Percentiles rank a stretch among this genome's conserved stretches.
These are phyloP conservation scores for Oreotrochilus melanogaster DNA, from an alignment of 2,113 vertebrate species.

Conservation along the genomic window DNA sequence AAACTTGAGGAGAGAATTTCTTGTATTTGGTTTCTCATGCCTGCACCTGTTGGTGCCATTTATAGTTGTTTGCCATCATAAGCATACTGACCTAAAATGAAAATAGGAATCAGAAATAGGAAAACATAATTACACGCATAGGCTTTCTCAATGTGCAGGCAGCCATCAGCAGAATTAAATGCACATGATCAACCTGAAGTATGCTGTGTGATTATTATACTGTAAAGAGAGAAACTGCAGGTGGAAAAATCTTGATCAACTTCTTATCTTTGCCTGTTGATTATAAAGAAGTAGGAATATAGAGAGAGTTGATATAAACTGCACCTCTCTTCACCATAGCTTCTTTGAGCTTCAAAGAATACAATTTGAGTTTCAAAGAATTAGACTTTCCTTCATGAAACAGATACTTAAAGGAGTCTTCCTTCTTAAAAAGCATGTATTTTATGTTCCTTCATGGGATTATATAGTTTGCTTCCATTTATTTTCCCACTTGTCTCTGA, in stretches of 20 bases:
- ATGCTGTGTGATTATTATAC: conserved; percentile 22
- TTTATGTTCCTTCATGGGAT: background rate
- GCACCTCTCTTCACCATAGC: background rate
- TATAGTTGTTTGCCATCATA: conserved; percentile 30
- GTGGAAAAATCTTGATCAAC: conserved; percentile 43
- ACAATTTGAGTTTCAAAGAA: background rate
- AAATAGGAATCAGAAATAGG: background rate
- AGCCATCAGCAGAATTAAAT: conserved; percentile 34
- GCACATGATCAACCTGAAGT: conserved; percentile 41
- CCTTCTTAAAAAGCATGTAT: background rate
- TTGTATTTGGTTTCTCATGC: background rate
- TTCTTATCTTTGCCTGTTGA: conserved; percentile 11
- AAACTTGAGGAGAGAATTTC: background rate
- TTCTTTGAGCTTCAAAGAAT: conserved; percentile 18
- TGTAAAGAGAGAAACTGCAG: conserved; percentile 7
- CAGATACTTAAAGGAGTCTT: background rate
- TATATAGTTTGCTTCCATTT: background rate
- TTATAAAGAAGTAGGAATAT: background rate
- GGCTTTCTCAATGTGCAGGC: background rate
- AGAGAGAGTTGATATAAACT: background rate
- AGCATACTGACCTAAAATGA: conserved; percentile 42
- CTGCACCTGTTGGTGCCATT: background rate
- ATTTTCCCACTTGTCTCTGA: background rate
- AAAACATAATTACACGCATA: background rate
- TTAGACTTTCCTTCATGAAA: background rate